phyloP scores from a whole-genome alignment of 2,113 vertebrate species.

The Mus pahari region DNA sequence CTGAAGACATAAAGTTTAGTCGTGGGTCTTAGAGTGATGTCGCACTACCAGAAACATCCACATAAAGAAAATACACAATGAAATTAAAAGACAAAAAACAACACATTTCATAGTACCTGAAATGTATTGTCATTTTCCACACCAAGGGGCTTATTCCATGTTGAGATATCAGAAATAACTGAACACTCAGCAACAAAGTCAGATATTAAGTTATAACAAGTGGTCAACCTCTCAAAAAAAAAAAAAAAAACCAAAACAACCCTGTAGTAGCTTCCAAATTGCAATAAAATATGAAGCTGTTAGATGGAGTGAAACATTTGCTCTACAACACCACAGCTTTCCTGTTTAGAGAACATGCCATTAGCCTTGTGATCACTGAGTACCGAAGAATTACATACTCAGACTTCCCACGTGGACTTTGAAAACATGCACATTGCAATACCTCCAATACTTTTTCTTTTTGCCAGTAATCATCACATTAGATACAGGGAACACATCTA shows the following conservation, averaged over 20 bases:
- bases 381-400: slow-evolving; percentile 11
- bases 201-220: background rate
- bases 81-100: slow-evolving; percentile 3
- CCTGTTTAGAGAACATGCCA: background rate
- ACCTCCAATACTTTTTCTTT: background rate
- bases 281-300: slow-evolving; percentile 23
- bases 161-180: slow-evolving; percentile 1
- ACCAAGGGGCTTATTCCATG: background rate
- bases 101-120: background rate
- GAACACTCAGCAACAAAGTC: slow-evolving; percentile 17
- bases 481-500: background rate
- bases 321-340: background rate
- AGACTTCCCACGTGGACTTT: background rate
- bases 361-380: slow-evolving; percentile 2
- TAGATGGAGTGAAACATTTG: background rate
- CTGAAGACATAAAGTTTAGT: background rate
- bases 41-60: background rate
- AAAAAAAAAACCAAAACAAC: too few species aligned
- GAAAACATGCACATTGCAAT: background rate
- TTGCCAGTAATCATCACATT: background rate
- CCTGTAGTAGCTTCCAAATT: background rate
- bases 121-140: background rate
- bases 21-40: background rate
- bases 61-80: background rate
- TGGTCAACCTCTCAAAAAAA: background rate